These are phyloP conservation scores for Hypsibius dujardini DNA, from an alignment of 1,140 invertebrate genomes.

Conservation along the genomic window DNA sequence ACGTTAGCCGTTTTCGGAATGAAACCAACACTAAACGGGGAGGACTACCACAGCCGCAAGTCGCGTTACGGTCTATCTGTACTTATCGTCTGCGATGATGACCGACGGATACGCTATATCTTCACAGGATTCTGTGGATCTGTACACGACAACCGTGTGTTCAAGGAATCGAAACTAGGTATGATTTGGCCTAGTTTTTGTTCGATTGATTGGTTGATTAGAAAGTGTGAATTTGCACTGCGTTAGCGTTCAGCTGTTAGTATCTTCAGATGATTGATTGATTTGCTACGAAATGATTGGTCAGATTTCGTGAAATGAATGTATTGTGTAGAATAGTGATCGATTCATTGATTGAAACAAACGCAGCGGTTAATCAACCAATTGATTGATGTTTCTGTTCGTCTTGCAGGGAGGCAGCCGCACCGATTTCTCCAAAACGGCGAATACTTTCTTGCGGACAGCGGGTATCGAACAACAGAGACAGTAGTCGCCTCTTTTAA, in stretches of 20 bases:
- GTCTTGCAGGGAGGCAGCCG: too few relatives aligned
- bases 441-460: constrained; percentile 1
- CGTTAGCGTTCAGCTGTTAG: too few relatives aligned
- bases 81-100: not conserved
- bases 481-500: not conserved
- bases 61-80: not conserved
- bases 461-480: not conserved
- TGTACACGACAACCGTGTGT: not conserved
- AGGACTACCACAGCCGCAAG: constrained; percentile 5
- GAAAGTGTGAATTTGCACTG: too few relatives aligned
- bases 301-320: too few relatives aligned
- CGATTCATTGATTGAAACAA: too few relatives aligned
- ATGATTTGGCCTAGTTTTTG: too few relatives aligned
- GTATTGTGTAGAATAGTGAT: too few relatives aligned
- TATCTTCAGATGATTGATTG: too few relatives aligned
- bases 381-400: too few relatives aligned
- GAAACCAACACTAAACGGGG: not conserved
- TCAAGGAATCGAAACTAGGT: not conserved
- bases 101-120: not conserved
- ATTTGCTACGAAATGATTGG: too few relatives aligned
- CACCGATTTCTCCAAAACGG: not conserved
- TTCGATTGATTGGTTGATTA: too few relatives aligned
- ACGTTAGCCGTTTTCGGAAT: not conserved
- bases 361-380: too few relatives aligned
- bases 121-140: not conserved